These are phyloP conservation scores for Gymnoscopelus microlampas DNA, from an alignment of 2,797 vertebrate genomes.

Conservation along the genomic window DNA sequence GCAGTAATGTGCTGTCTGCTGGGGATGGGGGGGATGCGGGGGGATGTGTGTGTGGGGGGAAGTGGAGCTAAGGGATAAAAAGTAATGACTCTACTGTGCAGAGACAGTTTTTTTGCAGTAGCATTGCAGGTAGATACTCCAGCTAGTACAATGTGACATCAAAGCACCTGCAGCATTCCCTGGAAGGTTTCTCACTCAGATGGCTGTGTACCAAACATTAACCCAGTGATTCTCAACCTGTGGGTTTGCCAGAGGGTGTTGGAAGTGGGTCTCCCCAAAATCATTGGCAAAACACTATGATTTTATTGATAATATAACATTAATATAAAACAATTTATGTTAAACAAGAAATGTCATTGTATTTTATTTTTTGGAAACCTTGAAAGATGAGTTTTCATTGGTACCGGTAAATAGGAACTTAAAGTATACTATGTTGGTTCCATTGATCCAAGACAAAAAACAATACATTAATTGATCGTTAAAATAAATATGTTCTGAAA, in stretches of 20 bases:
- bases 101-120: slow-evolving; percentile 36
- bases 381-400: too few relatives aligned
- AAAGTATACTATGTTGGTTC: too few relatives aligned
- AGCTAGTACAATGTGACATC: slow-evolving; percentile 34
- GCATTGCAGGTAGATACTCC: slow-evolving; percentile 23
- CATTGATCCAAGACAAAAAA: too few relatives aligned
- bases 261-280: too few relatives aligned
- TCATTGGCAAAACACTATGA: too few relatives aligned
- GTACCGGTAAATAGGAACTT: too few relatives aligned
- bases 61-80: slow-evolving; percentile 39
- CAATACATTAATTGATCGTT: too few relatives aligned
- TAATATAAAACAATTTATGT: not conserved
- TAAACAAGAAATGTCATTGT: not conserved
- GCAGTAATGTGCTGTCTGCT: slow-evolving; percentile 32
- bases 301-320: too few relatives aligned
- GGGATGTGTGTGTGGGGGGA: slow-evolving; percentile 2
- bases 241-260: too few relatives aligned
- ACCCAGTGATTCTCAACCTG: not conserved
- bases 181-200: slow-evolving; percentile 15
- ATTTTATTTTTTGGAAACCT: too few relatives aligned
- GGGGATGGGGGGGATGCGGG: not conserved
- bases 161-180: slow-evolving; percentile 30
- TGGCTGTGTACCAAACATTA: slow-evolving; percentile 26
- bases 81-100: slow-evolving; percentile 44
- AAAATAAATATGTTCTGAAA: too few relatives aligned